These are phyloP conservation scores for Sitobion miscanthi DNA, from an alignment of 1,140 invertebrate genomes.

Conservation along the genomic window DNA sequence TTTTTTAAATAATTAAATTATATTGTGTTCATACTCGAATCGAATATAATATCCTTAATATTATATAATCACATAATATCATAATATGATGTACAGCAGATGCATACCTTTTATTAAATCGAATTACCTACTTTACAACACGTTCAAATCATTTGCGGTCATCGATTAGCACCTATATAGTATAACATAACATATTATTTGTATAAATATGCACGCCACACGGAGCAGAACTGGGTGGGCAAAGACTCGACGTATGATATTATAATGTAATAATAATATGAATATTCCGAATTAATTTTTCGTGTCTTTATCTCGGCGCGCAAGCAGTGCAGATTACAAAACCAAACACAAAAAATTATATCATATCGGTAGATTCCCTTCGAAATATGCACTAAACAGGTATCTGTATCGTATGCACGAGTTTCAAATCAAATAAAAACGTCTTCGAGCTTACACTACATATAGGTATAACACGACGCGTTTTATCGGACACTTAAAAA, in stretches of 20 bases:
- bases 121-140: neutral
- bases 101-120: neutral
- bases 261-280: neutral
- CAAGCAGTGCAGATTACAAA: neutral
- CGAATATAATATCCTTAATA: neutral
- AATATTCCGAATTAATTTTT: neutral
- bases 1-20: neutral
- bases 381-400: neutral
- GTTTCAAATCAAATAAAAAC: neutral
- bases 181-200: neutral
- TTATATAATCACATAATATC: too few relatives aligned
- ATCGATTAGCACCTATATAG: neutral
- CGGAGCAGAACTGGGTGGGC: neutral
- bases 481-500: conserved; percentile 2
- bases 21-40: neutral
- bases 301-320: neutral
- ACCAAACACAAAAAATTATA: neutral
- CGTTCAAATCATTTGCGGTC: neutral
- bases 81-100: too few relatives aligned
- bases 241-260: neutral
- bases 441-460: neutral
- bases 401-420: neutral
- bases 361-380: neutral
- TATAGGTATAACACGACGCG: neutral
- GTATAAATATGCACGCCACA: neutral